phyloP scores from a whole-genome alignment of 2,113 vertebrate genomes.

The Puntigrus tetrazona region DNA sequence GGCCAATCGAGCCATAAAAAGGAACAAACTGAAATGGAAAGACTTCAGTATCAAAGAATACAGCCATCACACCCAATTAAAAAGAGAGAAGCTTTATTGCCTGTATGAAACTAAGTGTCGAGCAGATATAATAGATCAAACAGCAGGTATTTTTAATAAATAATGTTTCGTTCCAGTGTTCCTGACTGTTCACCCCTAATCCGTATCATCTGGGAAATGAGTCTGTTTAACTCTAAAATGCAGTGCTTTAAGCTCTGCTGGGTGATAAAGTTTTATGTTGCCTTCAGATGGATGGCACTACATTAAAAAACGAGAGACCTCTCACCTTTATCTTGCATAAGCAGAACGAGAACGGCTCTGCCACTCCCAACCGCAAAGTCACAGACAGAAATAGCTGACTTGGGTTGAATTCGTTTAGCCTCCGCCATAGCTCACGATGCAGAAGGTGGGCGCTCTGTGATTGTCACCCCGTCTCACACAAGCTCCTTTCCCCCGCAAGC shows the following conservation, averaged over 20 bases:
- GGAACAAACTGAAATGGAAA: neutral
- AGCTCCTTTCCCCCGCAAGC: neutral
- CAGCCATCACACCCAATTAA: neutral
- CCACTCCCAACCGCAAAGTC: conserved; percentile 32
- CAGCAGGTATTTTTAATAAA: conserved; percentile 2
- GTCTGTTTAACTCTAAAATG: neutral
- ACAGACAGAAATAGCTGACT: conserved; percentile 48
- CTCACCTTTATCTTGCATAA: conserved; percentile 25
- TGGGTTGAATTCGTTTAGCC: conserved; percentile 41
- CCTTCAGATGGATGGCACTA: conserved; percentile 19
- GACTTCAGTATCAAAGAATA: neutral
- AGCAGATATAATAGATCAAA: neutral
- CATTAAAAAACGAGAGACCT: conserved; percentile 10
- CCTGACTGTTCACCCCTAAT: neutral
- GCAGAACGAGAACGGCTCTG: conserved; percentile 43
- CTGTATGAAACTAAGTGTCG: neutral
- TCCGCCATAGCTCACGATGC: conserved; percentile 36
- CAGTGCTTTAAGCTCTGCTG: neutral
- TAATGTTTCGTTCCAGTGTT: neutral
- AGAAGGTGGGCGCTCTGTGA: conserved; percentile 42
- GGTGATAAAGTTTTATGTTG: conserved; percentile 16
- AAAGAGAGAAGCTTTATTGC: neutral
- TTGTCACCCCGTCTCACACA: conserved; percentile 28
- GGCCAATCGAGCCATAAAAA: neutral
- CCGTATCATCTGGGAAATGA: neutral